These are phyloP conservation scores for Phalangium opilio DNA, from an alignment of 2,888 invertebrate genomes.

Conservation along the genomic window DNA sequence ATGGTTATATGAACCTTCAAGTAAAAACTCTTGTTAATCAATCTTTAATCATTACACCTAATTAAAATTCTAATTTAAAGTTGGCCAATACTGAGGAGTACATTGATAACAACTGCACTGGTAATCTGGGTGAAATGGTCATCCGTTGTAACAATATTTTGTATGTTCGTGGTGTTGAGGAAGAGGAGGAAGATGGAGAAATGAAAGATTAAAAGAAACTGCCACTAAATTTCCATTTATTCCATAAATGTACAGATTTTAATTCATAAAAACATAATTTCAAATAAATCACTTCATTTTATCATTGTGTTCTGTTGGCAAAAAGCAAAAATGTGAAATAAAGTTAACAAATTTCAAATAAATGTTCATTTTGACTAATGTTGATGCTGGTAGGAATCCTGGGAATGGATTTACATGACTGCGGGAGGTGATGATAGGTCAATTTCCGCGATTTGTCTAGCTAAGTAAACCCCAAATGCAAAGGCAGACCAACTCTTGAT, in stretches of 20 bases:
- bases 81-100: constrained; percentile 95
- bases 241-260: too few species aligned
- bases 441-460: constrained; percentile 57
- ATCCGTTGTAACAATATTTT: constrained; percentile 84
- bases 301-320: too few species aligned
- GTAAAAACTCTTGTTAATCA: constrained; percentile 24
- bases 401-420: neutral
- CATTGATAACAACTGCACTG: constrained; percentile 78
- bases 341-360: too few species aligned
- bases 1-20: constrained; percentile 96
- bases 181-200: constrained; percentile 93
- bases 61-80: constrained; percentile 33
- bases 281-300: too few species aligned
- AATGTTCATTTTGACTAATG: too few species aligned
- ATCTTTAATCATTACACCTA: neutral
- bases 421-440: constrained; percentile 38
- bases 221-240: too few species aligned
- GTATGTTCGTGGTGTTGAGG: constrained; percentile 84
- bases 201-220: constrained; percentile 54
- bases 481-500: constrained; percentile 67
- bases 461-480: constrained; percentile 56
- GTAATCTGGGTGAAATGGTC: constrained; percentile 90
- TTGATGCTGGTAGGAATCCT: too few species aligned
- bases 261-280: too few species aligned
- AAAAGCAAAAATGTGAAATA: too few species aligned